A percentile compares a stretch with the other conserved stretches of the same genome.
Conservation (phyloP, 2,797 vertebrate species). For the Mormyrops attenuatus region DNA sequence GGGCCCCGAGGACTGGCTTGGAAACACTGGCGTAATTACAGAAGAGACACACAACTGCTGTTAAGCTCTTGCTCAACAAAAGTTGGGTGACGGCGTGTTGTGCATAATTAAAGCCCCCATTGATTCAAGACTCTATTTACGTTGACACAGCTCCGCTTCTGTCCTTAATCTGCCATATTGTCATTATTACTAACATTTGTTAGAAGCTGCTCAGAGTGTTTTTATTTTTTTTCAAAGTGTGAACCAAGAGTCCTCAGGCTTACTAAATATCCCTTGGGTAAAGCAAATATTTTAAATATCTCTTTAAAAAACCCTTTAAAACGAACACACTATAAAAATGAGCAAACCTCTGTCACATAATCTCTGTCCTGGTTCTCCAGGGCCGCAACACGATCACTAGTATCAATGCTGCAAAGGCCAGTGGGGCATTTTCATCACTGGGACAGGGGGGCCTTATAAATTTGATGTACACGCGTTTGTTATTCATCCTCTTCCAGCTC, state of each 20-base stretch:
- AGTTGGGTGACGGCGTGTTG: neutral
- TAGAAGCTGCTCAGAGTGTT: neutral
- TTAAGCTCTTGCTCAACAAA: neutral
- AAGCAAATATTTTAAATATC: neutral
- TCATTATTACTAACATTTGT: neutral
- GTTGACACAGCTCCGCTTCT: neutral
- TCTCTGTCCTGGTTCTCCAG: neutral
- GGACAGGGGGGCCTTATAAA: neutral
- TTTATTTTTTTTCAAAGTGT: neutral
- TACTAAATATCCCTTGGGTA: neutral
- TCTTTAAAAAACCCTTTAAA: neutral
- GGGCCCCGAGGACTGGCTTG: neutral
- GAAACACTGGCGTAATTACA: neutral
- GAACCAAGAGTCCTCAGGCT: neutral
- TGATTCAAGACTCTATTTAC: neutral
- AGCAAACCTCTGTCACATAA: neutral
- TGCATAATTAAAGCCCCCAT: neutral
- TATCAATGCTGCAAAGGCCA: neutral
- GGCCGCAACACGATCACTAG: neutral
- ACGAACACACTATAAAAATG: neutral
- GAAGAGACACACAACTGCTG: neutral
- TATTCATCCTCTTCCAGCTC: neutral
- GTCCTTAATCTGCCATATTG: conserved; percentile 1
- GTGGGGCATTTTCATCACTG: neutral
- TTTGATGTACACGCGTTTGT: neutral